Conservation (phyloP, 2,888 invertebrate genomes). For the Subacronicta megacephala region DNA sequence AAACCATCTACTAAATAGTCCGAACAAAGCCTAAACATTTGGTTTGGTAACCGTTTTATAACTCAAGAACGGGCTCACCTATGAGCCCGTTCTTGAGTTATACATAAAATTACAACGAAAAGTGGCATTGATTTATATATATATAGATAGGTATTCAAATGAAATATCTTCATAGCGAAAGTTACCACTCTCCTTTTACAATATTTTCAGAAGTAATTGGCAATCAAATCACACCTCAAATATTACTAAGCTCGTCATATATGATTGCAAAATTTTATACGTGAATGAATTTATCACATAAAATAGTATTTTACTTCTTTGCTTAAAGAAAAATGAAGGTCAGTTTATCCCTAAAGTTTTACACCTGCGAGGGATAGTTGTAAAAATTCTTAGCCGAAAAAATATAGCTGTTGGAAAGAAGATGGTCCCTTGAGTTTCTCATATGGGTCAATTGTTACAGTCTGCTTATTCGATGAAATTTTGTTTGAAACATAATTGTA, state of each 20-base stretch:
- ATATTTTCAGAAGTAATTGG: slow-evolving; percentile 13
- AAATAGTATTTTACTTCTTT: slow-evolving; percentile 7
- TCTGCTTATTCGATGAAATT: slow-evolving; percentile 25
- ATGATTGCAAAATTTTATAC: slow-evolving; percentile 5
- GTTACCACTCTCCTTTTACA: no score
- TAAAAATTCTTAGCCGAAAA: slow-evolving; percentile 12
- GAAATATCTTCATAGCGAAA: no score
- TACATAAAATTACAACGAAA: no score
- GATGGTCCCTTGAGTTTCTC: slow-evolving; percentile 14
- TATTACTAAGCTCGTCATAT: slow-evolving; percentile 3
- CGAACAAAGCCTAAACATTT: no score
- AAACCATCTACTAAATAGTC: no score
- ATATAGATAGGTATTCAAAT: no score
- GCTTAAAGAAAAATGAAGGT: slow-evolving; percentile 7
- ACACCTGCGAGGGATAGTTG: slow-evolving; percentile 21
- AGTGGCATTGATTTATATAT: no score
- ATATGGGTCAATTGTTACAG: slow-evolving; percentile 14
- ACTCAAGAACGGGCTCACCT: no score
- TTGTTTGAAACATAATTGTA: neutral
- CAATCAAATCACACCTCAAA: slow-evolving; percentile 6
- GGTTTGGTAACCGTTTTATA: no score
- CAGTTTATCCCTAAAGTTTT: slow-evolving; percentile 15
- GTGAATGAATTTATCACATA: slow-evolving; percentile 1
- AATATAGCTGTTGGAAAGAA: slow-evolving; percentile 24
- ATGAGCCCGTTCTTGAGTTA: no score